A percentile compares a stretch with the other conserved stretches of the same genome.
phyloP scores from a whole-genome alignment of 2,888 invertebrate genomes.

The Thysanoteuthis rhombus region DNA sequence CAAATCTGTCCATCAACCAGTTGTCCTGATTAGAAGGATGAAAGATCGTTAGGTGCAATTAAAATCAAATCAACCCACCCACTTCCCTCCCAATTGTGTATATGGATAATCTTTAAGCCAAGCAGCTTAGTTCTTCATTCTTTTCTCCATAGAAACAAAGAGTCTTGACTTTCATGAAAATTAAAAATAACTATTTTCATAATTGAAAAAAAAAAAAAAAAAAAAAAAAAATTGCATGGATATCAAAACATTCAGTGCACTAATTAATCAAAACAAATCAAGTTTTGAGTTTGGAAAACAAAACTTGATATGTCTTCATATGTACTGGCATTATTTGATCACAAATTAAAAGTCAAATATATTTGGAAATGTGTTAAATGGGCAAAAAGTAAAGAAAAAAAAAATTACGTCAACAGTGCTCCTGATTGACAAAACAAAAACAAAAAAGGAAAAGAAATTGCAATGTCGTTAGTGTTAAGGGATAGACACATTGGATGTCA shows the following conservation, averaged over 20 bases:
- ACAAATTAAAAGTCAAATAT: background rate
- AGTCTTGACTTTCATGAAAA: background rate
- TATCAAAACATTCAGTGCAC: background rate
- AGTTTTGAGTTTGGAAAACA: background rate
- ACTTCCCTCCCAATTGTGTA: background rate
- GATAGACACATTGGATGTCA: too few relatives aligned
- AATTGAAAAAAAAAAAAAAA: background rate
- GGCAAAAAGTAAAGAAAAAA: background rate
- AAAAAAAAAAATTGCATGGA: background rate
- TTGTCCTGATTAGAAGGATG: background rate
- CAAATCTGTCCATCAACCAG: background rate
- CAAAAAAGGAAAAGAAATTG: background rate
- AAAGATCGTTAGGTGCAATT: background rate
- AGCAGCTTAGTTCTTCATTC: background rate
- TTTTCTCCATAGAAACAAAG: too few relatives aligned
- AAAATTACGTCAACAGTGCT: background rate
- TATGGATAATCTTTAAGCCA: background rate
- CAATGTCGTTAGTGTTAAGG: too few relatives aligned
- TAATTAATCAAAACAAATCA: constrained; percentile 18
- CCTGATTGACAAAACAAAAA: background rate
- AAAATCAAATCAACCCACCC: constrained; percentile 1
- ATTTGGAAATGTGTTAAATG: background rate
- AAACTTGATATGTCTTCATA: background rate
- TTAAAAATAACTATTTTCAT: background rate
- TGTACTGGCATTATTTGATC: background rate